phyloP scores from a whole-genome alignment of 2,888 invertebrate genomes.

The Poecilobothrus nobilitatus region DNA sequence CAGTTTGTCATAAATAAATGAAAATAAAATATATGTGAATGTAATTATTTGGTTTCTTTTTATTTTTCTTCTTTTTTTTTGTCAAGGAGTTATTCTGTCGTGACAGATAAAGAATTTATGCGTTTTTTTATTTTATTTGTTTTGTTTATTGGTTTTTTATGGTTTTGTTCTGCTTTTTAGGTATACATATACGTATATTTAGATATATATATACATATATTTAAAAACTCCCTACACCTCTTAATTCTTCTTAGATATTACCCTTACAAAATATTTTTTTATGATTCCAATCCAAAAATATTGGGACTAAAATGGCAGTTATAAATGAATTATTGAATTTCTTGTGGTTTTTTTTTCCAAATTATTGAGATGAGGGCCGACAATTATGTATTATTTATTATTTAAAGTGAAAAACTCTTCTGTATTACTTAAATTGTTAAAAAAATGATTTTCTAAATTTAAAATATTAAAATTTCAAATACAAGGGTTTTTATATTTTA shows the following conservation, averaged over 20 bases:
- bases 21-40: too few species aligned
- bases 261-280: not conserved
- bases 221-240: too few species aligned
- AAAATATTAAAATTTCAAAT: too few species aligned
- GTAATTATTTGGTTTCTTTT: not conserved
- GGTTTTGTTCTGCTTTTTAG: not conserved
- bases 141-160: too few species aligned
- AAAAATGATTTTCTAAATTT: too few species aligned
- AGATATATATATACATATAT: too few species aligned
- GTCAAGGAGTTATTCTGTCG: not conserved
- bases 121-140: not conserved
- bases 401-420: not conserved
- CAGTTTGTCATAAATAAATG: constrained; percentile 3
- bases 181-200: too few species aligned
- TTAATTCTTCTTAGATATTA: too few species aligned
- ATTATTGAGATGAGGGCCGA: constrained; percentile 1
- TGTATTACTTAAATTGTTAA: too few species aligned
- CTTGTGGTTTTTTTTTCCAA: not conserved
- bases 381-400: not conserved
- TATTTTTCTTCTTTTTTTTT: not conserved
- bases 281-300: not conserved
- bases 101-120: not conserved
- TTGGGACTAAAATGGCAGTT: not conserved
- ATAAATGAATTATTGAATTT: not conserved
- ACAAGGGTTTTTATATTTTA: too few species aligned